These are phyloP conservation scores for Drosophila sordidapex DNA, from an alignment of 2,888 invertebrate genomes.

Conservation along the genomic window DNA sequence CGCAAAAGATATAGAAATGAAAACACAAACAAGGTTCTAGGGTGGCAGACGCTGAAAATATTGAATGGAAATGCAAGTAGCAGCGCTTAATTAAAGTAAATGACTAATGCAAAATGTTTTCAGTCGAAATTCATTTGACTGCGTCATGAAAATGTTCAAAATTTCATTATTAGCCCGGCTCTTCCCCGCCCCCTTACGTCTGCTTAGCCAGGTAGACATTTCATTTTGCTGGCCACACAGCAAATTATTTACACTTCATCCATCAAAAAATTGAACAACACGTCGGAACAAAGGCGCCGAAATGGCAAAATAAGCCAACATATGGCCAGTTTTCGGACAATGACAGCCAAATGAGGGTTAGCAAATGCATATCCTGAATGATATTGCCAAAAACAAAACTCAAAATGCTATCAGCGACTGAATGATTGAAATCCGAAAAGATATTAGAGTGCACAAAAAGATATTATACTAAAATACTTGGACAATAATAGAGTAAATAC, in stretches of 20 bases:
- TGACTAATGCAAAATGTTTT: conserved; percentile 53
- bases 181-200: conserved; percentile 2
- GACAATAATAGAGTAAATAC: not conserved
- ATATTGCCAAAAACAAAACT: conserved; percentile 17
- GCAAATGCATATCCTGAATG: conserved; percentile 19
- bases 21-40: conserved; percentile 9
- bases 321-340: conserved; percentile 40
- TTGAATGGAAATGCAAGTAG: conserved; percentile 30
- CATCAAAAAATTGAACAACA: conserved; percentile 48
- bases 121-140: conserved; percentile 34
- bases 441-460: not conserved
- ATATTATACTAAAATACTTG: not conserved
- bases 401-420: conserved; percentile 1
- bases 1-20: conserved; percentile 4
- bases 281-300: conserved; percentile 47
- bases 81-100: conserved; percentile 55
- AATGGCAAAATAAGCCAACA: conserved; percentile 55
- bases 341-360: conserved; percentile 25
- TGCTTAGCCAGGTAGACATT: conserved; percentile 38
- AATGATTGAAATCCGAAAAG: conserved; percentile 17
- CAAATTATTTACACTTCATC: conserved; percentile 60
- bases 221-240: conserved; percentile 44
- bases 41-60: conserved; percentile 2
- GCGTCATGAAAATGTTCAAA: conserved; percentile 36
- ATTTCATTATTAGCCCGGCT: conserved; percentile 39